A percentile compares a stretch with the other conserved stretches of the same genome.
These are phyloP conservation scores for Pachycephala philippinensis DNA, from an alignment of 2,113 vertebrate genomes.

Conservation along the genomic window DNA sequence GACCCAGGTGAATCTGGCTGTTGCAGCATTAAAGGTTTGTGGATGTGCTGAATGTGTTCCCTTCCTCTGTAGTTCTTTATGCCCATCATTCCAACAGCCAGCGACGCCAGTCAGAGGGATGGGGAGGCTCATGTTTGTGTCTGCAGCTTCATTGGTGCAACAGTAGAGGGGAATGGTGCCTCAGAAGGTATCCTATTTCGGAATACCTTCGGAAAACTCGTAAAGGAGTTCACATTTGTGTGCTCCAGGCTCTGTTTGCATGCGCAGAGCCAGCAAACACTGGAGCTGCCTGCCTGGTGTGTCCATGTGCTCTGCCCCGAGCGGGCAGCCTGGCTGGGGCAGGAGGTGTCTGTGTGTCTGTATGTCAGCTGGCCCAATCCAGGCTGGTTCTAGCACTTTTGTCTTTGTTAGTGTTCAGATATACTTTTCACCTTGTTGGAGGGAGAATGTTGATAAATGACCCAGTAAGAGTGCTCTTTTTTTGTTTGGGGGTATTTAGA, in stretches of 20 bases:
- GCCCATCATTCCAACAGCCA: neutral
- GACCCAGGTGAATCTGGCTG: neutral
- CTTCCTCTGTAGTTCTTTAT: neutral
- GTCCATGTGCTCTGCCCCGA: neutral
- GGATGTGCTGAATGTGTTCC: rapidly evolving
- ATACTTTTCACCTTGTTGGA: neutral
- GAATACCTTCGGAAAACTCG: neutral
- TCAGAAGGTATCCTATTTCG: neutral
- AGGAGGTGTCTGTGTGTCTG: neutral
- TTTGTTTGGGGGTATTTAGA: neutral
- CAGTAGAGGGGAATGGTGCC: neutral
- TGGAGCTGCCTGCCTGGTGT: neutral
- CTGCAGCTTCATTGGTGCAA: neutral
- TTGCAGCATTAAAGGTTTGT: neutral
- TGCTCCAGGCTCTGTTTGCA: neutral
- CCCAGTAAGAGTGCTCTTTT: neutral
- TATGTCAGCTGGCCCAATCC: neutral
- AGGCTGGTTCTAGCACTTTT: neutral
- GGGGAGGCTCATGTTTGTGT: neutral
- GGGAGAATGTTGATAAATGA: neutral
- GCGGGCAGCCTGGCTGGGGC: neutral
- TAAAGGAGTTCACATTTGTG: neutral
- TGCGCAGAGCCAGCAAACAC: neutral
- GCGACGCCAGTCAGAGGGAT: neutral
- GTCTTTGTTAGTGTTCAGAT: neutral